A percentile compares a stretch with the other conserved stretches of the same genome.
Evolutionary conservation across 2,797 vertebrate species (phyloP).

Genomic region (Takifugu rubripes): DNA sequence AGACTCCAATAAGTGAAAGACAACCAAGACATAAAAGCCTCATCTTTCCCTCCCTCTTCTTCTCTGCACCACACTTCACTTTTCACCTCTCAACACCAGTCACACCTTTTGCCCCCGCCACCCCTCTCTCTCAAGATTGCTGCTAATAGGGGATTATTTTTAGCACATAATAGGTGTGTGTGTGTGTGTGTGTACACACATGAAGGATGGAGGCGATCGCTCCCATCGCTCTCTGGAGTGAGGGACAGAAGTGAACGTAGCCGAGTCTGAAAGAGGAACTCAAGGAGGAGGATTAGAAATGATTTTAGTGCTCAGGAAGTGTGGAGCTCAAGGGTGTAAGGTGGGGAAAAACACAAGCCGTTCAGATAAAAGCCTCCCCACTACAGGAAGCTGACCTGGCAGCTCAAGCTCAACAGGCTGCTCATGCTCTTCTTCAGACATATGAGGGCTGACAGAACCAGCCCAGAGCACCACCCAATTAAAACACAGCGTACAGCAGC

Average conservation of each 20-base stretch:
- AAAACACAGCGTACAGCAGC: conserved; percentile 22
- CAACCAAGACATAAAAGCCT: background rate
- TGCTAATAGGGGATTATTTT: conserved; percentile 79
- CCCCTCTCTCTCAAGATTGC: conserved; percentile 52
- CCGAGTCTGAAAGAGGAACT: conserved; percentile 25
- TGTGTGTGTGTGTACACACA: conserved; percentile 63
- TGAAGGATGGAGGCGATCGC: conserved; percentile 75
- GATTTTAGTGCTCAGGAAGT: conserved; percentile 13
- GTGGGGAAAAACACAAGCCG: conserved; percentile 8
- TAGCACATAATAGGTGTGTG: conserved; percentile 52
- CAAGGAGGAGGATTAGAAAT: conserved; percentile 19
- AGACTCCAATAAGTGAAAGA: background rate
- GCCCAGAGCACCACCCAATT: conserved; percentile 33
- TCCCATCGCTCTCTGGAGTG: conserved; percentile 52
- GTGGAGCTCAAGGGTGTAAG: background rate
- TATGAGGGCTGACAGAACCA: conserved; percentile 28
- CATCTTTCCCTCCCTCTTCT: conserved; percentile 6
- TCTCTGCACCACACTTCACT: conserved; percentile 17
- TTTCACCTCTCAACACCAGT: conserved; percentile 25
- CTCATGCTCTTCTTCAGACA: conserved; percentile 22
- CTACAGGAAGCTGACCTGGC: conserved; percentile 17
- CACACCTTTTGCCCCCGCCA: conserved; percentile 31
- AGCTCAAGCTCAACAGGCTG: conserved; percentile 47
- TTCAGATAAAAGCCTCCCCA: conserved; percentile 30
- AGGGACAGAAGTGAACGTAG: conserved; percentile 15